phyloP scores from a whole-genome alignment of 1,140 invertebrate genomes.

The Thaumetopoea pityocampa region DNA sequence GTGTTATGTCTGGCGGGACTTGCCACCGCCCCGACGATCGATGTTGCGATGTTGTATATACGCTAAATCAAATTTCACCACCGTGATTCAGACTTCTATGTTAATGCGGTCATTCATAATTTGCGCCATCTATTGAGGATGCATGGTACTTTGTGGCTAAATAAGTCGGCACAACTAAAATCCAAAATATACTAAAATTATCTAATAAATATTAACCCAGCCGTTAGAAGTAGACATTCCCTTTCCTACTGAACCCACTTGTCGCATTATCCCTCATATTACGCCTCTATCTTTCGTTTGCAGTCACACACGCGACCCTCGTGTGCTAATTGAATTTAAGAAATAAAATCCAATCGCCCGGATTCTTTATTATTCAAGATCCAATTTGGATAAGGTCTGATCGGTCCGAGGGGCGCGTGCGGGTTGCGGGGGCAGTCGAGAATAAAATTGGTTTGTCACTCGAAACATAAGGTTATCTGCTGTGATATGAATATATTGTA shows the following conservation, averaged over 20 bases:
- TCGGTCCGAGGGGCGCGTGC: slow-evolving; percentile 54
- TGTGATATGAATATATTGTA: slow-evolving; percentile 52
- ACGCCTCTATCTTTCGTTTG: slow-evolving; percentile 69
- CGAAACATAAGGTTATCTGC: slow-evolving; percentile 73
- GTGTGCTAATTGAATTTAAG: slow-evolving; percentile 77
- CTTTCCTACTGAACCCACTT: slow-evolving; percentile 42
- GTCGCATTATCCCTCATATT: slow-evolving; percentile 62
- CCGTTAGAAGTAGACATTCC: slow-evolving; percentile 7
- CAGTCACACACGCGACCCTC: slow-evolving; percentile 68
- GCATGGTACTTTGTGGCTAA: too few relatives aligned
- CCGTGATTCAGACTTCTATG: too few relatives aligned
- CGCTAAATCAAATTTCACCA: too few relatives aligned
- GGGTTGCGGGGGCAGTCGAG: slow-evolving; percentile 56
- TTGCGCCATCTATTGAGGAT: too few relatives aligned
- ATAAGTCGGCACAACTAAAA: too few relatives aligned
- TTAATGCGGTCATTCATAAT: too few relatives aligned
- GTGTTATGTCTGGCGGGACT: too few relatives aligned
- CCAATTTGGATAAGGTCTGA: slow-evolving; percentile 77
- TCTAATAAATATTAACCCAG: background rate
- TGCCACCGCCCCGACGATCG: too few relatives aligned
- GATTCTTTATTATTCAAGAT: slow-evolving; percentile 78
- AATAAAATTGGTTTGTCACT: slow-evolving; percentile 76
- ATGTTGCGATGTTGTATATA: too few relatives aligned
- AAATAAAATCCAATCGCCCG: slow-evolving; percentile 77
- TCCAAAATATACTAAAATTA: too few relatives aligned